These are phyloP conservation scores for Rhamnusium bicolor DNA, from an alignment of 2,888 invertebrate genomes.

Conservation along the genomic window DNA sequence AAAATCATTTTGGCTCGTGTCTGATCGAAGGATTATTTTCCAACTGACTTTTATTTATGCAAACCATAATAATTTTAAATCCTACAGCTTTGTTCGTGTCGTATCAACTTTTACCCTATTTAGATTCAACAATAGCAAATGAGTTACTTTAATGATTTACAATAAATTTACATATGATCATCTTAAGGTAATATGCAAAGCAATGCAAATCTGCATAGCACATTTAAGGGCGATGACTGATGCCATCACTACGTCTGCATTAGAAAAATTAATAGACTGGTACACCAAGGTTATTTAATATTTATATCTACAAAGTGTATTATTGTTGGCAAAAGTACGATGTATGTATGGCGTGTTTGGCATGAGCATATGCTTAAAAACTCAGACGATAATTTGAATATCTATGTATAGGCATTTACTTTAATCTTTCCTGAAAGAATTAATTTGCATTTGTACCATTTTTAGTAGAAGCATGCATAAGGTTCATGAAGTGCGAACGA, in stretches of 20 bases:
- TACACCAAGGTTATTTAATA: constrained; percentile 23
- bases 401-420: constrained; percentile 13
- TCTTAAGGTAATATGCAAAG: constrained; percentile 37
- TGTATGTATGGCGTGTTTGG: neutral
- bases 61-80: constrained; percentile 8
- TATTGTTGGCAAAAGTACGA: constrained; percentile 1
- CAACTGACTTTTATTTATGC: neutral
- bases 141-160: constrained; percentile 10
- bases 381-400: constrained; percentile 22
- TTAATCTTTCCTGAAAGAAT: neutral
- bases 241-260: constrained; percentile 2
- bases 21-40: neutral
- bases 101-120: constrained; percentile 27
- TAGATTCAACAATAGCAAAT: constrained; percentile 31
- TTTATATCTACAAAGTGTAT: neutral
- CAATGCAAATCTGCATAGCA: constrained; percentile 17
- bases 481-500: neutral
- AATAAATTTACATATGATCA: constrained; percentile 33
- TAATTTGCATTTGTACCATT: neutral
- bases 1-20: constrained; percentile 8
- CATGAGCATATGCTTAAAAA: constrained; percentile 1
- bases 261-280: neutral
- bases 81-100: constrained; percentile 20
- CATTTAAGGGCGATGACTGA: constrained; percentile 19
- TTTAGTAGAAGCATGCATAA: neutral